Percentiles rank a stretch among this genome's conserved stretches.
These are phyloP conservation scores for Campylomormyrus tamandua DNA, from an alignment of 2,113 vertebrate species.

Conservation along the genomic window DNA sequence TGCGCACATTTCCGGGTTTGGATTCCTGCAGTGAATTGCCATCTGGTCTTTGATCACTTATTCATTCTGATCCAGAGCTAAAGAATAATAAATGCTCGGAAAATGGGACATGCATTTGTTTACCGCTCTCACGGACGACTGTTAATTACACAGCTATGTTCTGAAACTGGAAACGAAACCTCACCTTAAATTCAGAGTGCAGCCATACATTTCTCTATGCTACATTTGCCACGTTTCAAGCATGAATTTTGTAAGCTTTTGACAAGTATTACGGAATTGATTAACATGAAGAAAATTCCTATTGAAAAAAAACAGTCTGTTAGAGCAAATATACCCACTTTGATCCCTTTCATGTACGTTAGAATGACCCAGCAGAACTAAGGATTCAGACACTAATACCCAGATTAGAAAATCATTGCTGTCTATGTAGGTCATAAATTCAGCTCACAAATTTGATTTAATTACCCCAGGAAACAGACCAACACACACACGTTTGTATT, in stretches of 20 bases:
- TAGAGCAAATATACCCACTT: neutral
- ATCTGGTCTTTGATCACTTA: conserved; percentile 55
- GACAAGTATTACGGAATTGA: conserved; percentile 5
- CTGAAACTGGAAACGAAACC: conserved; percentile 23
- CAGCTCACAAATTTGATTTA: neutral
- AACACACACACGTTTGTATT: neutral
- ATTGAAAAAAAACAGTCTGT: neutral
- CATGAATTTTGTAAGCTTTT: neutral
- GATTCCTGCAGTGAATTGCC: conserved; percentile 41
- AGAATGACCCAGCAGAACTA: neutral
- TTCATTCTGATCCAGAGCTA: conserved; percentile 53
- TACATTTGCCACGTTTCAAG: neutral
- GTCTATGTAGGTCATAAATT: conserved; percentile 14
- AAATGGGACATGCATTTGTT: conserved; percentile 44
- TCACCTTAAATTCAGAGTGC: neutral
- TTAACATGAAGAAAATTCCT: neutral
- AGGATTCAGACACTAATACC: neutral
- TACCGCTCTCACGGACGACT: conserved; percentile 31
- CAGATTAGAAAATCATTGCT: neutral
- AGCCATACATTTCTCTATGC: neutral
- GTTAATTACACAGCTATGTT: conserved; percentile 35
- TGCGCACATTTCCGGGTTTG: conserved; percentile 19
- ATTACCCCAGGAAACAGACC: neutral
- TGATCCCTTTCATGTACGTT: conserved; percentile 12
- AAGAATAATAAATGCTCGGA: conserved; percentile 50